phyloP scores from a whole-genome alignment of 2,113 vertebrate species.

The Protomyctophum bolini region DNA sequence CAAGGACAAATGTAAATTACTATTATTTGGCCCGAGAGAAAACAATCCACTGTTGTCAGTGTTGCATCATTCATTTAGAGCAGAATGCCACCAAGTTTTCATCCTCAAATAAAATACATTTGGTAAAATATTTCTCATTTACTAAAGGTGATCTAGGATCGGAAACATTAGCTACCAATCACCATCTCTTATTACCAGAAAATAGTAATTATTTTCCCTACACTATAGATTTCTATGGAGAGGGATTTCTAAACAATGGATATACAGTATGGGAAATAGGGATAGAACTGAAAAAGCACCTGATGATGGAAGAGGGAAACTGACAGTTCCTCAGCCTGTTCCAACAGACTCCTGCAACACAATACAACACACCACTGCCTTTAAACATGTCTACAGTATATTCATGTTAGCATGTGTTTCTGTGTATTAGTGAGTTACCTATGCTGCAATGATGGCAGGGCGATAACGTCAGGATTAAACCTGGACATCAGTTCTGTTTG shows the following conservation, averaged over 20 bases:
- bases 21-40: background rate
- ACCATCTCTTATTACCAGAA: too few species aligned
- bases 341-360: slow-evolving; percentile 64
- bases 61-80: background rate
- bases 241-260: background rate
- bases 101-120: background rate
- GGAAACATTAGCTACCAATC: too few species aligned
- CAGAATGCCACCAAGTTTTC: background rate
- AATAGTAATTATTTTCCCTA: too few species aligned
- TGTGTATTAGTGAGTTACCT: slow-evolving; percentile 52
- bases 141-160: too few species aligned
- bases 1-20: background rate
- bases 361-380: background rate
- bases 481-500: slow-evolving; percentile 71
- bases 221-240: too few species aligned
- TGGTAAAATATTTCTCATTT: background rate
- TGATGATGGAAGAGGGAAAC: slow-evolving; percentile 48
- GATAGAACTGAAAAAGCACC: slow-evolving; percentile 42
- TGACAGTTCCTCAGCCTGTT: slow-evolving; percentile 59
- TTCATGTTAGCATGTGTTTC: background rate
- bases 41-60: background rate
- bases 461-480: slow-evolving; percentile 66
- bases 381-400: background rate
- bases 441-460: slow-evolving; percentile 34
- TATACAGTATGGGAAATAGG: too few species aligned